phyloP scores from a whole-genome alignment of 53 echinoderm and acorn worm genomes.

The Arbacia lixula region DNA sequence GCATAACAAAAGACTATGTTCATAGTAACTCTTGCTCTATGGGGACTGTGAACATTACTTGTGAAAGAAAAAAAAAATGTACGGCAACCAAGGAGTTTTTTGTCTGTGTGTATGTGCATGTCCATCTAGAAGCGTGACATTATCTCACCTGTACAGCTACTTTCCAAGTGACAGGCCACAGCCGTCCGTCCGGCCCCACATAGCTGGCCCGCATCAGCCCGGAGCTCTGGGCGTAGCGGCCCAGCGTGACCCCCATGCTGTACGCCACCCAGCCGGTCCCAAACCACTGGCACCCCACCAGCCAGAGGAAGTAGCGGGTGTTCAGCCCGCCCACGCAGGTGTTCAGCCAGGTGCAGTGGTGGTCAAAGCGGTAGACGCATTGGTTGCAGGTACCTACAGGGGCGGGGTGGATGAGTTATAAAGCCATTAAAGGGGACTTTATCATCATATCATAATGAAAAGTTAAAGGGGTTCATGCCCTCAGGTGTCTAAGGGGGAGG shows the following conservation, averaged over 20 bases:
- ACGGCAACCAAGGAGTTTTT: no score
- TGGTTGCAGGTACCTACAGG: conserved; percentile 67
- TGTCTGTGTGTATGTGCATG: no score
- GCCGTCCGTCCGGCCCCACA: conserved; percentile 67
- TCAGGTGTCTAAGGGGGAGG: no score
- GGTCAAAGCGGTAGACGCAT: conserved; percentile 91
- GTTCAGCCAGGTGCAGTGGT: conserved; percentile 94
- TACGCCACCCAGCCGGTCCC: conserved; percentile 59
- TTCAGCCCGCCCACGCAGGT: conserved; percentile 92
- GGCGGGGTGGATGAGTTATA: background rate
- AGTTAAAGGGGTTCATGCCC: no score
- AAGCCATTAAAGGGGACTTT: background rate
- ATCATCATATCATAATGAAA: no score
- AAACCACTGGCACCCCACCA: conserved; percentile 60
- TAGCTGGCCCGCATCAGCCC: conserved; percentile 79
- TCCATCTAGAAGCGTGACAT: no score
- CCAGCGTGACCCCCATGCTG: conserved; percentile 54
- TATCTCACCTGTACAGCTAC: conserved; percentile 85
- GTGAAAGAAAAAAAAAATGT: no score
- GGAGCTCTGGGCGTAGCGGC: conserved; percentile 49
- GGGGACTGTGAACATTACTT: no score
- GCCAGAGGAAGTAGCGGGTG: conserved; percentile 74
- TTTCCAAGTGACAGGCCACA: conserved; percentile 63
- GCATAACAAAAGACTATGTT: no score
- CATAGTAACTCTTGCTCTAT: no score